Evolutionary conservation across 2,797 vertebrate genomes (phyloP).

Genomic region (Euphonia xanthogaster): DNA sequence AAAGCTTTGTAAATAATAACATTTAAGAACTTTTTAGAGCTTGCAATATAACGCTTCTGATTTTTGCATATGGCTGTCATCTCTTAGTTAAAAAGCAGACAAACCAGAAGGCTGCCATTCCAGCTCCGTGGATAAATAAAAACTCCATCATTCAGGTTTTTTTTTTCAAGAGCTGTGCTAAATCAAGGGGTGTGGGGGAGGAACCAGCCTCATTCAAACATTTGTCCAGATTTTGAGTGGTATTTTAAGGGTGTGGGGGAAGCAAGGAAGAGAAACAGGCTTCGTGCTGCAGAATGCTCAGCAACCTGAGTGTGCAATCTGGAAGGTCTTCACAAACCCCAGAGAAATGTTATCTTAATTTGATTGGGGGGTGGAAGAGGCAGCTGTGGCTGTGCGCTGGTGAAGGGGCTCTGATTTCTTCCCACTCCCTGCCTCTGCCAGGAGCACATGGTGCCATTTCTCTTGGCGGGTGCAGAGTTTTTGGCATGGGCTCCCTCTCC

Average conservation of each 20-base stretch:
- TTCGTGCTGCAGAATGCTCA: neutral
- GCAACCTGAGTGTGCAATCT: neutral
- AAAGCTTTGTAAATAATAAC: neutral
- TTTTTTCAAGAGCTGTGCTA: neutral
- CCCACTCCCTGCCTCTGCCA: neutral
- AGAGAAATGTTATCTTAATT: neutral
- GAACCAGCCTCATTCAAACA: neutral
- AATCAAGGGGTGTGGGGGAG: neutral
- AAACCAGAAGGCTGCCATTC: neutral
- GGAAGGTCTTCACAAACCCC: neutral
- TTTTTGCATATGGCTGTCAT: neutral
- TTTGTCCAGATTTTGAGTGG: conserved; percentile 6
- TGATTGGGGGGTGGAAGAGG: neutral
- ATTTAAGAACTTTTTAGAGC: neutral
- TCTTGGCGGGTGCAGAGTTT: neutral
- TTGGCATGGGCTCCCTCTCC: neutral
- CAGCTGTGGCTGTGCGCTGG: neutral
- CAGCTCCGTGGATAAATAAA: neutral
- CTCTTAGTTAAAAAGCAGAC: neutral
- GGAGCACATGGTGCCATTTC: neutral
- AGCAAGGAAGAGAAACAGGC: neutral
- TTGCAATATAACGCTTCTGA: neutral
- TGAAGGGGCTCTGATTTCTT: neutral
- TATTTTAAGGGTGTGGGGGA: conserved; percentile 31
- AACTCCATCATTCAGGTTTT: neutral